A percentile compares a stretch with the other conserved stretches of the same genome.
Conservation (phyloP, 2,113 vertebrate species). For the Tachuris rubrigastra region DNA sequence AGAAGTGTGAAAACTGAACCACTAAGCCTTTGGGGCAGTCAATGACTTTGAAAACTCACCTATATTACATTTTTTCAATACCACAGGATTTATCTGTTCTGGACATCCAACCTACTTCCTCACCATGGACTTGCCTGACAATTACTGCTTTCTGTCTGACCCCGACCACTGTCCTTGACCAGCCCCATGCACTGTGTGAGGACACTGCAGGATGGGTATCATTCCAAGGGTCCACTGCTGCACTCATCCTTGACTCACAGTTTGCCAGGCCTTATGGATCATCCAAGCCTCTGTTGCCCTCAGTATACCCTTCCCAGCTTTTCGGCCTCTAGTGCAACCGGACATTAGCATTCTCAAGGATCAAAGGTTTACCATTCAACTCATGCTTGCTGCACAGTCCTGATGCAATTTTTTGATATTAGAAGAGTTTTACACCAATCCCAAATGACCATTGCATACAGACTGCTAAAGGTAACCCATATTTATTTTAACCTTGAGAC, state of each 20-base stretch:
- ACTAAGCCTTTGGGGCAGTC: neutral
- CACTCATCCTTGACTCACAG: rapidly evolving
- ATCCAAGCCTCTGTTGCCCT: neutral
- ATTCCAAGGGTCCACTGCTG: rapidly evolving
- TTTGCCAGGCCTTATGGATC: neutral
- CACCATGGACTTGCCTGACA: neutral
- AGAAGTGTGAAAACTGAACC: neutral
- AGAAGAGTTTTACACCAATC: neutral
- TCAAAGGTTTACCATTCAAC: neutral
- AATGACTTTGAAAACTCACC: neutral
- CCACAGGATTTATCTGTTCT: neutral
- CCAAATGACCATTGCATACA: neutral
- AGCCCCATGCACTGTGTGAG: neutral
- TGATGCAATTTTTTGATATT: neutral
- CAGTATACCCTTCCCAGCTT: neutral
- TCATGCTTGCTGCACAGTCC: neutral
- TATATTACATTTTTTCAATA: neutral
- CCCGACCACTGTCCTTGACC: rapidly evolving
- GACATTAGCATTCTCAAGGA: neutral
- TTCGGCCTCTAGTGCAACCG: neutral
- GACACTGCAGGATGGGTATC: neutral
- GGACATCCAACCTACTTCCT: neutral
- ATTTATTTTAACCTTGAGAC: neutral
- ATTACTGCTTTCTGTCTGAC: neutral
- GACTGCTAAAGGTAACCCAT: neutral